phyloP scores from a whole-genome alignment of 2,888 invertebrate genomes.

The Pyralis farinalis region DNA sequence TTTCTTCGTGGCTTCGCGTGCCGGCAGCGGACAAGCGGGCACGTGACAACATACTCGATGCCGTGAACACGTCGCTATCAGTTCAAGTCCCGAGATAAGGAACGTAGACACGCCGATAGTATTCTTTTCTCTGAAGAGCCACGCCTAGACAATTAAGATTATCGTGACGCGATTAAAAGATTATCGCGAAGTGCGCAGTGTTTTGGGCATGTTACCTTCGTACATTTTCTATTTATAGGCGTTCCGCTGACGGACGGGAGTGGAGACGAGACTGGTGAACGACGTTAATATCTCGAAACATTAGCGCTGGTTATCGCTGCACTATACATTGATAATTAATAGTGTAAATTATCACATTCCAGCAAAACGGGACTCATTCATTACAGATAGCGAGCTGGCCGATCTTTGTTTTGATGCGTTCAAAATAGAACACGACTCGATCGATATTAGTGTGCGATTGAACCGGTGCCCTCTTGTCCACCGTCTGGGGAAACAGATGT shows the following conservation, averaged over 20 bases:
- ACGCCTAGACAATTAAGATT: slow-evolving; percentile 68
- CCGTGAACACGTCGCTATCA: slow-evolving; percentile 41
- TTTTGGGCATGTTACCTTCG: slow-evolving; percentile 20
- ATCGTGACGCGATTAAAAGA: slow-evolving; percentile 46
- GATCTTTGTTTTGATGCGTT: slow-evolving; percentile 33
- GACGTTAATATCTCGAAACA: slow-evolving; percentile 21
- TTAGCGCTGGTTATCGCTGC: slow-evolving; percentile 23
- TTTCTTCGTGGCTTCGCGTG: slow-evolving; percentile 18
- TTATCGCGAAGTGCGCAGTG: slow-evolving; percentile 42
- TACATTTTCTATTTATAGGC: background rate
- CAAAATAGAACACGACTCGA: slow-evolving; percentile 8
- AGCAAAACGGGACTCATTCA: slow-evolving; percentile 40
- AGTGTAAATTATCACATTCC: slow-evolving; percentile 34
- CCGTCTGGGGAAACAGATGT: slow-evolving; percentile 10
- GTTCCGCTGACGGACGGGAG: background rate
- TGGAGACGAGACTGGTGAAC: slow-evolving; percentile 18
- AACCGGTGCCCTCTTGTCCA: slow-evolving; percentile 9
- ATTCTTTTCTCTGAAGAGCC: slow-evolving; percentile 32
- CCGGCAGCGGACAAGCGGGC: slow-evolving; percentile 18
- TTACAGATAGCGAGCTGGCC: slow-evolving; percentile 33
- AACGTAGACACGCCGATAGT: slow-evolving; percentile 31
- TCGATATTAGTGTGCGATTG: background rate
- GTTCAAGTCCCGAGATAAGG: slow-evolving; percentile 17
- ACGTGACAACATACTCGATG: slow-evolving; percentile 38
- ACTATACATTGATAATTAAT: slow-evolving; percentile 33